phyloP scores from a whole-genome alignment of 2,888 invertebrate genomes.

The Apodemia hepburni region DNA sequence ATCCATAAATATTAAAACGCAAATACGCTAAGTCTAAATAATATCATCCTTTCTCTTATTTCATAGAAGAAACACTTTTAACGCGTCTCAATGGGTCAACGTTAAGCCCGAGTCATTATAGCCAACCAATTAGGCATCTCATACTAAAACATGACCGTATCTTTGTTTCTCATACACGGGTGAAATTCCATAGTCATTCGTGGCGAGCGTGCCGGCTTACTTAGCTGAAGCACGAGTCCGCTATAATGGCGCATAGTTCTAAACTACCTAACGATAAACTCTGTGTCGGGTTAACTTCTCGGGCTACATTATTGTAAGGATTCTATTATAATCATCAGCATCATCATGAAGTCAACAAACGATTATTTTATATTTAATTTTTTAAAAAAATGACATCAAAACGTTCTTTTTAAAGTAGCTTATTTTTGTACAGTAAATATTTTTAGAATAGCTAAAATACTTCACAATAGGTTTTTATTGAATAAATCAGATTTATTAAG shows the following conservation, averaged over 20 bases:
- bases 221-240: conserved; percentile 37
- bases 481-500: too few species aligned
- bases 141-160: conserved; percentile 47
- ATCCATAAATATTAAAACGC: too few species aligned
- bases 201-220: conserved; percentile 45
- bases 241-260: conserved; percentile 18
- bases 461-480: too few species aligned
- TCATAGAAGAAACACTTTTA: background rate
- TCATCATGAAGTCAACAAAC: background rate
- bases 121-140: conserved; percentile 46
- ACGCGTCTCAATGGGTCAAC: background rate
- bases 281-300: conserved; percentile 2
- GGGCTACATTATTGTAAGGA: conserved; percentile 6
- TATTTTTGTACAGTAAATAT: too few species aligned
- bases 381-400: too few species aligned
- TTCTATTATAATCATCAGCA: background rate
- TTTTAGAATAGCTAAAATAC: too few species aligned
- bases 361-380: too few species aligned
- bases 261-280: conserved; percentile 9
- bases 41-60: too few species aligned
- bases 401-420: too few species aligned
- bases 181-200: conserved; percentile 54
- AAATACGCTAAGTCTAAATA: too few species aligned
- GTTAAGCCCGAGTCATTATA: conserved; percentile 2
- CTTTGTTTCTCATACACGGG: conserved; percentile 54